Evolutionary conservation across 1,140 invertebrate genomes (phyloP).

Genomic region (Centruroides sculpturatus): DNA sequence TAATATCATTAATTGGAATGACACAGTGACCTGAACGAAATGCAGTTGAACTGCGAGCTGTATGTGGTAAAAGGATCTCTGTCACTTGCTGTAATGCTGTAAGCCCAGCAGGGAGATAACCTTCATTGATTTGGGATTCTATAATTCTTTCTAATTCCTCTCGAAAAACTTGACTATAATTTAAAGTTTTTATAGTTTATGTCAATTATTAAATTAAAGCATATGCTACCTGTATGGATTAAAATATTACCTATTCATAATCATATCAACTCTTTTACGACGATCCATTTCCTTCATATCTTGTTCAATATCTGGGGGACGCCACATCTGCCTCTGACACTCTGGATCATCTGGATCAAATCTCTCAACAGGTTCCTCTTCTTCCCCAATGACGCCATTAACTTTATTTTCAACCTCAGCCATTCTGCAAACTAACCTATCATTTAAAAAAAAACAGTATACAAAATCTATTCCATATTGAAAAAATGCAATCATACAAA

Average conservation of each 20-base stretch:
- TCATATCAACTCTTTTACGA: constrained; percentile 84
- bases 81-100: constrained; percentile 65
- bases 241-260: constrained; percentile 52
- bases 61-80: constrained; percentile 19
- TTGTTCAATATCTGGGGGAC: constrained; percentile 47
- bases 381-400: constrained; percentile 7
- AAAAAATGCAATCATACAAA: no score
- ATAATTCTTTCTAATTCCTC: constrained; percentile 96
- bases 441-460: no score
- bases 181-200: not conserved
- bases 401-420: constrained; percentile 5
- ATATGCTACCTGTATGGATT: not conserved
- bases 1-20: constrained; percentile 94
- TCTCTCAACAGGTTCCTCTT: constrained; percentile 5
- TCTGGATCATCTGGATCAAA: constrained; percentile 40
- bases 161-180: constrained; percentile 68
- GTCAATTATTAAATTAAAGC: not conserved
- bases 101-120: constrained; percentile 52
- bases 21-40: constrained; percentile 39
- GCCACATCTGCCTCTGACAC: constrained; percentile 32
- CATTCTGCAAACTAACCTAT: not conserved
- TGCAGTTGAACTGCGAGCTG: constrained; percentile 5
- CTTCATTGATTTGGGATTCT: constrained; percentile 73
- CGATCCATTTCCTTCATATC: constrained; percentile 96
- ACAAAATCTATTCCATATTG: no score